These are phyloP conservation scores for Megalurothrips usitatus DNA, from an alignment of 2,888 invertebrate genomes.

Conservation along the genomic window DNA sequence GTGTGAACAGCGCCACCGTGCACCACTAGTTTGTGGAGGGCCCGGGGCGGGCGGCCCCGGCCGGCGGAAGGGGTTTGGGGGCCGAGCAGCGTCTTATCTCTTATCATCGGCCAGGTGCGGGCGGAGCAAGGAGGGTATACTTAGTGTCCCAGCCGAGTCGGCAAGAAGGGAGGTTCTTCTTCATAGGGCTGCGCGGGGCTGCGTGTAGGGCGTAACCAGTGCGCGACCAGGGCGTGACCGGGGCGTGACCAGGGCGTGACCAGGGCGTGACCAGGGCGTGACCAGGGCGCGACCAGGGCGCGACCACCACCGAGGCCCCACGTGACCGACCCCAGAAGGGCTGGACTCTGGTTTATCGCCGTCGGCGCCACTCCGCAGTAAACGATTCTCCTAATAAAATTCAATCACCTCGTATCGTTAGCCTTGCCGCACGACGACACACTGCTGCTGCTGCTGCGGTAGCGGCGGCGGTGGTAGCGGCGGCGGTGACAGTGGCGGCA, in stretches of 20 bases:
- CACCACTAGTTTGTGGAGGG: too few species aligned
- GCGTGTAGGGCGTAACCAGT: background rate
- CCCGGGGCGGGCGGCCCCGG: too few species aligned
- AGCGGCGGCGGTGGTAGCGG: background rate
- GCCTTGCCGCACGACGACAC: background rate
- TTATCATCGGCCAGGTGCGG: slow-evolving; percentile 6
- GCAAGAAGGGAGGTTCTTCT: too few species aligned
- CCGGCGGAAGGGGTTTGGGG: too few species aligned
- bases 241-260: too few species aligned
- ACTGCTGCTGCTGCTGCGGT: background rate
- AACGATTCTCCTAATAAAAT: slow-evolving; percentile 17
- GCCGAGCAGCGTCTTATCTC: background rate
- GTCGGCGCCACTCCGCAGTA: background rate
- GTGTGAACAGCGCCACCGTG: too few species aligned
- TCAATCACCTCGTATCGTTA: slow-evolving; percentile 22
- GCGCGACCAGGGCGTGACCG: background rate
- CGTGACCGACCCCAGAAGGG: too few species aligned
- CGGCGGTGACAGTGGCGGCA: background rate
- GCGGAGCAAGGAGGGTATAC: background rate
- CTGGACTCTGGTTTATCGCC: background rate
- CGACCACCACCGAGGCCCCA: background rate
- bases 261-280: too few species aligned
- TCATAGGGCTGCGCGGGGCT: background rate
- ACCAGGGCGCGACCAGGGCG: background rate
- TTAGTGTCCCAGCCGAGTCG: too few species aligned